Conservation (phyloP, 1,140 invertebrate genomes). For the Drosophila melanica region DNA sequence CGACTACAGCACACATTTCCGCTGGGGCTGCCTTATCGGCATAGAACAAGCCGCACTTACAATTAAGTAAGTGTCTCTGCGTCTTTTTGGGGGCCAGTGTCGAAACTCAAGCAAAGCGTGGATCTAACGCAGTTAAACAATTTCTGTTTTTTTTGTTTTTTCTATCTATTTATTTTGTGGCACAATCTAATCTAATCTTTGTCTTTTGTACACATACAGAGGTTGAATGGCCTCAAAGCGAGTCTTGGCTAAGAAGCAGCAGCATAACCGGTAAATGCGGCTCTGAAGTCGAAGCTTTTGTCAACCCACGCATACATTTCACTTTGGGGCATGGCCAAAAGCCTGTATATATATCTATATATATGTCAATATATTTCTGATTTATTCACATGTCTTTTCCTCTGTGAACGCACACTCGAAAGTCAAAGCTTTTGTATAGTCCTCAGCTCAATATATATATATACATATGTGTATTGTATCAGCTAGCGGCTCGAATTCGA, state of each 20-base stretch:
- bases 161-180: conserved; percentile 30
- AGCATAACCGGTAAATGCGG: conserved; percentile 58
- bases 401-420: conserved; percentile 30
- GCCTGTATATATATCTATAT: neutral
- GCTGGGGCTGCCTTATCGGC: conserved; percentile 58
- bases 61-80: conserved; percentile 72
- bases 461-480: conserved; percentile 4
- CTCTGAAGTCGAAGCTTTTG: conserved; percentile 48
- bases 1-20: conserved; percentile 51
- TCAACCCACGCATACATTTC: conserved; percentile 82
- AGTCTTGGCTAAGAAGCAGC: conserved; percentile 34
- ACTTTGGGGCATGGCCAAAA: conserved; percentile 50
- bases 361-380: neutral
- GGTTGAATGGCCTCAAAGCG: conserved; percentile 67
- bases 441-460: conserved; percentile 13
- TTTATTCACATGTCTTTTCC: conserved; percentile 10
- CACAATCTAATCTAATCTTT: conserved; percentile 75
- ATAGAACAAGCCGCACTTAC: conserved; percentile 72
- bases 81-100: neutral
- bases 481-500: conserved; percentile 35
- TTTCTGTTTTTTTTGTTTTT: neutral
- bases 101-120: conserved; percentile 38
- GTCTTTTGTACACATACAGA: conserved; percentile 23
- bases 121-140: neutral
- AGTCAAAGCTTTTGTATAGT: conserved; percentile 34